These are phyloP conservation scores for Echeneis naucrates DNA, from an alignment of 2,797 vertebrate genomes.

Conservation along the genomic window DNA sequence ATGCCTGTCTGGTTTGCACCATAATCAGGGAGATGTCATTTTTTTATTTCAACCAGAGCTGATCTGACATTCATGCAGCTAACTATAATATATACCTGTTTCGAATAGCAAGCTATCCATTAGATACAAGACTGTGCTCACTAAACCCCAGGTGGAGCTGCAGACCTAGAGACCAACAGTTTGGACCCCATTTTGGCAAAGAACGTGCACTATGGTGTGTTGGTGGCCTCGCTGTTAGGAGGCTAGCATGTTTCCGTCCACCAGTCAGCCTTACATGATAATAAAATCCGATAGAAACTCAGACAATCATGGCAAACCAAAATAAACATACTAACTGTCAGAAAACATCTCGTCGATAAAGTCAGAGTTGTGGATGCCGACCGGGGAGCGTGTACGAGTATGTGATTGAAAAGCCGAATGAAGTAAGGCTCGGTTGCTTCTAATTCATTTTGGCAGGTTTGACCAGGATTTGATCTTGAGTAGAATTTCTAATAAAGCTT, in stretches of 20 bases:
- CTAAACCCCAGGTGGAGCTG: too few species aligned
- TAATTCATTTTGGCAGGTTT: constrained; percentile 65
- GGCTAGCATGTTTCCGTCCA: not conserved
- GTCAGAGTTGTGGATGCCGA: constrained; percentile 33
- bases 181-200: too few species aligned
- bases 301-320: constrained; percentile 22
- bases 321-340: constrained; percentile 28
- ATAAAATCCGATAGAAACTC: too few species aligned
- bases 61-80: too few species aligned
- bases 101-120: too few species aligned
- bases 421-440: constrained; percentile 47
- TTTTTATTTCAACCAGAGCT: too few species aligned
- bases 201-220: too few species aligned
- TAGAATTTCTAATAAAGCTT: constrained; percentile 43
- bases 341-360: constrained; percentile 43
- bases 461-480: constrained; percentile 61
- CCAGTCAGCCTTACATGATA: not conserved
- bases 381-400: constrained; percentile 17
- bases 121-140: too few species aligned
- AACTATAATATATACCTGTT: too few species aligned
- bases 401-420: constrained; percentile 47
- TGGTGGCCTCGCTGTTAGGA: not conserved
- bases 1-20: too few species aligned
- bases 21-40: too few species aligned
- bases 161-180: too few species aligned